Evolutionary conservation across 2,113 vertebrate genomes (phyloP).

Genomic region (Bombycilla garrulus): DNA sequence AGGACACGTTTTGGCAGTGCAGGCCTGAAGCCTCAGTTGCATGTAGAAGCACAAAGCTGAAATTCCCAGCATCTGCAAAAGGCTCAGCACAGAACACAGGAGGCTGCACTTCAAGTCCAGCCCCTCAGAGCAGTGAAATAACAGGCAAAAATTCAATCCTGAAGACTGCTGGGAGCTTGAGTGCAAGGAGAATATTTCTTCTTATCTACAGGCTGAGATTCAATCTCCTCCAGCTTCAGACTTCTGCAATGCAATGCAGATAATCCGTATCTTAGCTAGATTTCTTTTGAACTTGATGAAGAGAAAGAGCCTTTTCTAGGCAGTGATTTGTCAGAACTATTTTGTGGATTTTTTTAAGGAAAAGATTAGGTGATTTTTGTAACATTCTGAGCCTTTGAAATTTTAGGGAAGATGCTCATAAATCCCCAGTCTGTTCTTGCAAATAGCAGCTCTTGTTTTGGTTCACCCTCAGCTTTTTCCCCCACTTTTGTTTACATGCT

Average conservation of each 20-base stretch:
- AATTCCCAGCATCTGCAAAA: background rate
- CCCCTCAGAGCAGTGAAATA: background rate
- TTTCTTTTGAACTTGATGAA: background rate
- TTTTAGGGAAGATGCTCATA: background rate
- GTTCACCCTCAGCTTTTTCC: background rate
- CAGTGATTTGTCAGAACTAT: background rate
- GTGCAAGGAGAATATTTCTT: background rate
- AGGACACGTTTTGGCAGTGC: rapidly evolving
- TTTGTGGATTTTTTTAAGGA: background rate
- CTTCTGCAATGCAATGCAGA: background rate
- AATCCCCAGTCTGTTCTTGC: background rate
- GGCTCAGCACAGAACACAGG: background rate
- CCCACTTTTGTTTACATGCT: background rate
- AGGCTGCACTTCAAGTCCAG: background rate
- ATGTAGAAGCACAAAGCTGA: background rate
- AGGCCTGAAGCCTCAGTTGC: background rate
- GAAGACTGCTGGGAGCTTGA: background rate
- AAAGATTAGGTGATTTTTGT: background rate
- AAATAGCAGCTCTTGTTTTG: background rate
- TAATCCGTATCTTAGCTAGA: background rate
- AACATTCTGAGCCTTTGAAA: background rate
- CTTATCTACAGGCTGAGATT: background rate
- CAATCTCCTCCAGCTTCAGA: background rate
- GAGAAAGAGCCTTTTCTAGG: background rate
- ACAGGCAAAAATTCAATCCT: background rate